Evolutionary conservation across 2,113 vertebrate species (phyloP).

Genomic region (Pithys albifrons): DNA sequence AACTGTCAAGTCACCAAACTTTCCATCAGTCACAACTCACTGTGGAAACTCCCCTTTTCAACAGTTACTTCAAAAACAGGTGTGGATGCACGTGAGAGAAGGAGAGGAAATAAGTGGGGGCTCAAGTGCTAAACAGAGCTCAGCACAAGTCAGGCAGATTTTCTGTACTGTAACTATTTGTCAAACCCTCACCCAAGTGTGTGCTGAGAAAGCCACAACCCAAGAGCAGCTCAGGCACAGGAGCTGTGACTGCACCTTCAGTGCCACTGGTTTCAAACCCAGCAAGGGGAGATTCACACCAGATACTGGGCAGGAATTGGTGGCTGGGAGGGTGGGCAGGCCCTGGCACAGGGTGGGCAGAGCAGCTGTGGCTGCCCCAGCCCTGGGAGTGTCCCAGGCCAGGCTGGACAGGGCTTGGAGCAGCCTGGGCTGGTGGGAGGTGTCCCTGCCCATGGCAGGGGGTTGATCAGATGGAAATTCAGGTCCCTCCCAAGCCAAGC

Average conservation of each 20-base stretch:
- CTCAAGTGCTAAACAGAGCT: background rate
- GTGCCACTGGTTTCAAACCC: no score
- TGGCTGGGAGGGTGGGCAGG: background rate
- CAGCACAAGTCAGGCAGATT: background rate
- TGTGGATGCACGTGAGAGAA: background rate
- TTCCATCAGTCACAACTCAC: background rate
- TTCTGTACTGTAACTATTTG: background rate
- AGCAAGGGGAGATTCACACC: no score
- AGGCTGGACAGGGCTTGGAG: background rate
- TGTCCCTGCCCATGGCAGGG: background rate
- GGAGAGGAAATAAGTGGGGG: background rate
- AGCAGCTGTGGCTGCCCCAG: background rate
- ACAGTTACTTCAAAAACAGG: background rate
- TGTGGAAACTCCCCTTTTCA: background rate
- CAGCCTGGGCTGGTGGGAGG: background rate
- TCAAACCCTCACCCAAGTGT: background rate
- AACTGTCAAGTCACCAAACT: background rate
- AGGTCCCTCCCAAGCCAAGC: background rate
- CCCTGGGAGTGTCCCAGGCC: background rate
- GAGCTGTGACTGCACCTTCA: accelerated
- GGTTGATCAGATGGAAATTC: background rate
- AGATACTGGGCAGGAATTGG: background rate
- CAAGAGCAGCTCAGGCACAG: background rate
- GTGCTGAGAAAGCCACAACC: background rate
- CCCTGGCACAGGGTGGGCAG: background rate